Base-by-base conservation (phyloP, 2,797 vertebrate species). In the Smutsia gigantea region DNA sequence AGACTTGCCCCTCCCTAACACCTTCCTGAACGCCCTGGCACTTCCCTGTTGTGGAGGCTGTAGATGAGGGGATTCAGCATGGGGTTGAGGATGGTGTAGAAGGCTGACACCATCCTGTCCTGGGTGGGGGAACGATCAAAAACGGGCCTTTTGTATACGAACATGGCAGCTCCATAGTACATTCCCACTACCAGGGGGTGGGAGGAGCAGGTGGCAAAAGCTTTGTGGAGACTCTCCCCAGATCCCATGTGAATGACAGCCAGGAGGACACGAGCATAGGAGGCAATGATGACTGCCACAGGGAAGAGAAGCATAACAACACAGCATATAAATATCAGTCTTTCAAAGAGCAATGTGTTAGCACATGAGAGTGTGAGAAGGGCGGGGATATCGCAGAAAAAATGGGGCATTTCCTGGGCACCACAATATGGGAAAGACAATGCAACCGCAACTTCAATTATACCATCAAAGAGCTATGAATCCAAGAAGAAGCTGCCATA, bases 101-200 rank as follows among this genome's bases (percentile, higher is more conserved):
- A n/a, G n/a, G n/a, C n/a, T n/a, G n/a, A n/a, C n/a, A n/a, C n/a
- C n/a, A 89, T 86, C 51, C 85, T 94, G 21, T 94, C 94, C 37
- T 84, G 59, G 4, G 29, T 71, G 5, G 87, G 75, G 3, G 68
- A 90, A 0, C 4, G 68, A 10, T 46, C 4, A 23, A 93, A 85
- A 7, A 9, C 23, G 7, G 96, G 94, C 6, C 42, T 10, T 61
- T 96, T 95, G 39, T 91, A 97, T 6, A 86, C 94, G 64, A 94
- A 95, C 68, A 96, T 86, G n/a, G 77, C 95, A 7, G 97, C 72
- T 11, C 87, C 94, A 5, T 90, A 97, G n/a, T 96, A 97, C 63
- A 97, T 63, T 18, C 51, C 84, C 9, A 97, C 96, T 3, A 97
- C 95, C 34, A 39, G 23, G 9, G 97, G 66, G 46, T 97, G 72